Evolutionary conservation across 2,113 vertebrate species (phyloP).

Genomic region (Calidris pygmaea): DNA sequence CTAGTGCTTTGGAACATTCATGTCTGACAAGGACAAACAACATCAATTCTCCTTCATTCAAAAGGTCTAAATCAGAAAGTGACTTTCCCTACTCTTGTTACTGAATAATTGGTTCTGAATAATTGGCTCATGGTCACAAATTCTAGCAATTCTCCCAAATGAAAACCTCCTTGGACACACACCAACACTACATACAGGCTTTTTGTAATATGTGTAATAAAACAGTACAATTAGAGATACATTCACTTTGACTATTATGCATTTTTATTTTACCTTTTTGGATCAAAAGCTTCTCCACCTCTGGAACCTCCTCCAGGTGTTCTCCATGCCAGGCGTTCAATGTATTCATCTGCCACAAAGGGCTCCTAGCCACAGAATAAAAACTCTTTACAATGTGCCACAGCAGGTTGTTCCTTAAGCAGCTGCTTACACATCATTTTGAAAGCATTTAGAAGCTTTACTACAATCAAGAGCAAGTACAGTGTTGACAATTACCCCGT

Average conservation of each 20-base stretch:
- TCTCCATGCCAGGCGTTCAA: constrained; percentile 97
- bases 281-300: constrained; percentile 97
- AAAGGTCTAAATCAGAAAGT: not conserved
- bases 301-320: constrained; percentile 96
- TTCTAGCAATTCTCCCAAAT: not conserved
- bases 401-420: not conserved
- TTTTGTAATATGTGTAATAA: not conserved
- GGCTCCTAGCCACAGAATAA: constrained; percentile 86
- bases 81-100: not conserved
- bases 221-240: not conserved
- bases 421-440: constrained; percentile 11
- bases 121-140: not conserved
- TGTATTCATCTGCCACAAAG: constrained; percentile 99
- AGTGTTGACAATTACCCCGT: not conserved
- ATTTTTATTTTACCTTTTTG: constrained; percentile 87
- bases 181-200: not conserved
- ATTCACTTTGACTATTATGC: not conserved
- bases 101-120: not conserved
- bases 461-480: not conserved
- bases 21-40: not conserved
- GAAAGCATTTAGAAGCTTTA: not conserved
- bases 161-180: not conserved
- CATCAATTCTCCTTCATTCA: not conserved
- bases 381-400: constrained; percentile 31
- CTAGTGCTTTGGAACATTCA: not conserved